Evolutionary conservation across 1,140 invertebrate genomes (phyloP), one percentile per base, ranked within the genome.

Genomic region (Ostrea denselamellosa): DNA sequence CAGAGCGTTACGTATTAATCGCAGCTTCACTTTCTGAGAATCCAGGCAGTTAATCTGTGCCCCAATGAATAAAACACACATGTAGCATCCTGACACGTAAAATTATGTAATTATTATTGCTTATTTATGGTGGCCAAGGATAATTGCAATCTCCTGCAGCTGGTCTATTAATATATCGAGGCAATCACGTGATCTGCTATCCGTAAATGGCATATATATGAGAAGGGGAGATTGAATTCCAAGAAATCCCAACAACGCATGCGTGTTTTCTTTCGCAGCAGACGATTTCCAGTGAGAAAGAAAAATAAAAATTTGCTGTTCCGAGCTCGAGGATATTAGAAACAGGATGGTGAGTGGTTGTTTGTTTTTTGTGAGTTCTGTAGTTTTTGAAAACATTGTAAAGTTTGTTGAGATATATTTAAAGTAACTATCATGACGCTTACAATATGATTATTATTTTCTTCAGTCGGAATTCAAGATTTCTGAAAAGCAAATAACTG

Each of bases 381-480:
- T 62, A 62, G 56, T 62, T 62, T 62, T 62, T 14, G 56, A 17
- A 17, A 17, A 19, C 34, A 44, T 44, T 44, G 34, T 44, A 44
- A 44, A 44, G 34, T 44, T 44, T 44, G 34, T 44, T 44, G 34
- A 44, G 34, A 44, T 44, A 44, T 44, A 5, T 44, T 44, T 44
- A 62, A 62, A n/a, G 17, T 62, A 0, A 62, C 17, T 62, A 28
- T 77, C 9, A 25, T 12, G 9, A 34, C 9, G 25, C 28, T 77
- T 28, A 77, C 28, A 77, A 28, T 34, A 28, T 77, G 17, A 28
- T 25, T 28, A 28, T 22, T 17, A 34, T 71, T 88, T 85, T 28
- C 89, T 90, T 62, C 87, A 90, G 88, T 86, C 91, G 53, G 89
- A 90, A 65, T 92, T 91, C 87, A 92, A 90, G 86, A 89, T 91